phyloP scores from a whole-genome alignment of 1,140 invertebrate species.

The Lepidurus apus region DNA sequence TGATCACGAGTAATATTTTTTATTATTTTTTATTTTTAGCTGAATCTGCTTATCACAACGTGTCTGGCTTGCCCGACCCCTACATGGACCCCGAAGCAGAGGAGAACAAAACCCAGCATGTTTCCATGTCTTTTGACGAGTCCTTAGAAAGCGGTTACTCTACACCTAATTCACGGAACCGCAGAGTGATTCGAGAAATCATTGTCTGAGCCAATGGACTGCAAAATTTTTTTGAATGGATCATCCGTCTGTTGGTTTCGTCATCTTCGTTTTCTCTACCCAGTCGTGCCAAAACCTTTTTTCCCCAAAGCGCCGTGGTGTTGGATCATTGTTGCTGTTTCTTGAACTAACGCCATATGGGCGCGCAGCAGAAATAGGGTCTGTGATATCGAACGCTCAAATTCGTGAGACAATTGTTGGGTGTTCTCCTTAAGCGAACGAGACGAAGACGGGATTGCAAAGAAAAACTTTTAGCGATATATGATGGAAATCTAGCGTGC shows the following conservation, averaged over 20 bases:
- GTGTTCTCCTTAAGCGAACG: neutral
- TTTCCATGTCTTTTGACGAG: constrained; percentile 82
- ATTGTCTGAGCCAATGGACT: constrained; percentile 60
- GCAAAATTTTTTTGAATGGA: neutral
- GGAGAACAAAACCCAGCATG: constrained; percentile 56
- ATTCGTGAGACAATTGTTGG: neutral
- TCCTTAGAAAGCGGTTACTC: constrained; percentile 87
- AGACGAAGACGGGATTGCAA: neutral
- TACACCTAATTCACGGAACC: constrained; percentile 80
- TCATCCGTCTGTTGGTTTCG: neutral
- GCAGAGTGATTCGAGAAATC: constrained; percentile 85
- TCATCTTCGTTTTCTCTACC: neutral
- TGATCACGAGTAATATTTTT: constrained; percentile 28
- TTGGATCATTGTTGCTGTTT: neutral
- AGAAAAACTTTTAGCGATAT: neutral
- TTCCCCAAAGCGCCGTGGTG: neutral
- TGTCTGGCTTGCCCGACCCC: constrained; percentile 79
- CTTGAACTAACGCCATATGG: neutral
- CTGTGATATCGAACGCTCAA: constrained; percentile 21
- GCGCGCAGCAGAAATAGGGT: neutral
- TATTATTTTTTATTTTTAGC: neutral
- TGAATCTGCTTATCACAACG: constrained; percentile 89
- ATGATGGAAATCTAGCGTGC: neutral
- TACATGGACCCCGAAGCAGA: constrained; percentile 70
- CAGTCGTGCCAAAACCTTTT: constrained; percentile 9